These are phyloP conservation scores for Psittacula echo DNA, from an alignment of 2,797 vertebrate genomes.

Conservation along the genomic window DNA sequence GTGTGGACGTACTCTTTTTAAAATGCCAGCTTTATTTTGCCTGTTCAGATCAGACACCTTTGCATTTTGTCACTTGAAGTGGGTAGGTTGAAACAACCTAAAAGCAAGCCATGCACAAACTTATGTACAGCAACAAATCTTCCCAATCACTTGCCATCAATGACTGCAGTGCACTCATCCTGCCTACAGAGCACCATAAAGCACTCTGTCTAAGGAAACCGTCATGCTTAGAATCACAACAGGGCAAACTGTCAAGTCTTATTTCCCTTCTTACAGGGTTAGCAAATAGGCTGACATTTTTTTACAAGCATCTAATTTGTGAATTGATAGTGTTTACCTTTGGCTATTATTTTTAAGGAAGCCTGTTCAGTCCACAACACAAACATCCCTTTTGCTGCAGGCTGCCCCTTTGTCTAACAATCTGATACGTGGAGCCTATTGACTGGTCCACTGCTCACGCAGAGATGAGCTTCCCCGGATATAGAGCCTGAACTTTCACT, in stretches of 20 bases:
- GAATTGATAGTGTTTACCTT: constrained; percentile 46
- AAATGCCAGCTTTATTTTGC: not conserved
- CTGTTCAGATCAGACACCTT: constrained; percentile 6
- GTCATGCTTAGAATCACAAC: constrained; percentile 32
- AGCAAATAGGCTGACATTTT: not conserved
- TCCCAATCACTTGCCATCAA: not conserved
- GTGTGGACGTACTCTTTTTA: not conserved
- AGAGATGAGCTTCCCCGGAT: not conserved
- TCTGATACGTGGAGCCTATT: not conserved
- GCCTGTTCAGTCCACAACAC: constrained; percentile 6
- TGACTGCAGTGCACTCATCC: not conserved
- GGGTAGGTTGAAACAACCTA: constrained; percentile 7
- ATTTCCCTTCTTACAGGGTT: constrained; percentile 33
- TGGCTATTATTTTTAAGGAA: constrained; percentile 54
- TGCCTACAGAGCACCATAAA: not conserved
- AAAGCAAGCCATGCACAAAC: not conserved
- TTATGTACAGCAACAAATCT: not conserved
- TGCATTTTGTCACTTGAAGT: constrained; percentile 15
- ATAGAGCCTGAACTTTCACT: constrained; percentile 18
- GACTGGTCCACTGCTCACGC: not conserved
- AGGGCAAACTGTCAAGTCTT: constrained; percentile 21
- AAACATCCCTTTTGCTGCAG: constrained; percentile 55
- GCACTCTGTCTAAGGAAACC: constrained; percentile 22
- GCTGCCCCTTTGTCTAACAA: constrained; percentile 40
- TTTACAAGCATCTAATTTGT: constrained; percentile 31